Conservation (phyloP, 1,140 invertebrate genomes). For the Drosophila novamexicana region DNA sequence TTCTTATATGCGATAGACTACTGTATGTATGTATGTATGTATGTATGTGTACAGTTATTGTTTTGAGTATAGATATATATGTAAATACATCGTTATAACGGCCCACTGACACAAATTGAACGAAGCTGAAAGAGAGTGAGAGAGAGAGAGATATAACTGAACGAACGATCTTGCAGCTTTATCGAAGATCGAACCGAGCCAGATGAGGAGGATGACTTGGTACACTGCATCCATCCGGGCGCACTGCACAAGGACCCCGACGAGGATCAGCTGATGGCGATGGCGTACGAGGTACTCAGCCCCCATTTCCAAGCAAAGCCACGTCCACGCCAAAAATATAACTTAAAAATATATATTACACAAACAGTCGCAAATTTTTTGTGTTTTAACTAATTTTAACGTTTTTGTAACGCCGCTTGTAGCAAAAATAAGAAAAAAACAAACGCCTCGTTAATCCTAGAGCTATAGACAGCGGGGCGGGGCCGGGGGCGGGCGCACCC, state of each 20-base stretch:
- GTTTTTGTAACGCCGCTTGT: conserved; percentile 40
- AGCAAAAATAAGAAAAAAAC: conserved; percentile 9
- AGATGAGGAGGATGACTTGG: conserved; percentile 74
- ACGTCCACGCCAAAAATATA: neutral
- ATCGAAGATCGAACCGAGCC: conserved; percentile 72
- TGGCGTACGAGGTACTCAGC: conserved; percentile 73
- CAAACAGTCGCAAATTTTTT: conserved; percentile 8
- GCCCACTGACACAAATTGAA: conserved; percentile 67
- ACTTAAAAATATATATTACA: neutral
- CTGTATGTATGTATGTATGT: conserved; percentile 10
- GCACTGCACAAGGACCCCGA: conserved; percentile 72
- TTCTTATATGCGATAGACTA: neutral
- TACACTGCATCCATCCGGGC: conserved; percentile 79
- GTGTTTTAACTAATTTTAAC: conserved; percentile 45
- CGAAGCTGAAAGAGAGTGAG: conserved; percentile 16
- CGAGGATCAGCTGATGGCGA: conserved; percentile 72
- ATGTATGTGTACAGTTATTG: conserved; percentile 12
- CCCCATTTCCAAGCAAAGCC: conserved; percentile 19
- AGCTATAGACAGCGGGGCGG: conserved; percentile 24
- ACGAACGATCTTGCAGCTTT: conserved; percentile 73
- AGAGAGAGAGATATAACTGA: conserved; percentile 24
- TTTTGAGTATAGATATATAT: conserved; percentile 5
- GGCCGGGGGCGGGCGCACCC: neutral
- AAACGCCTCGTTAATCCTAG: conserved; percentile 10
- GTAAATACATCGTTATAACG: conserved; percentile 42